These are phyloP conservation scores for Astur gentilis DNA, from an alignment of 2,113 vertebrate genomes.

Conservation along the genomic window DNA sequence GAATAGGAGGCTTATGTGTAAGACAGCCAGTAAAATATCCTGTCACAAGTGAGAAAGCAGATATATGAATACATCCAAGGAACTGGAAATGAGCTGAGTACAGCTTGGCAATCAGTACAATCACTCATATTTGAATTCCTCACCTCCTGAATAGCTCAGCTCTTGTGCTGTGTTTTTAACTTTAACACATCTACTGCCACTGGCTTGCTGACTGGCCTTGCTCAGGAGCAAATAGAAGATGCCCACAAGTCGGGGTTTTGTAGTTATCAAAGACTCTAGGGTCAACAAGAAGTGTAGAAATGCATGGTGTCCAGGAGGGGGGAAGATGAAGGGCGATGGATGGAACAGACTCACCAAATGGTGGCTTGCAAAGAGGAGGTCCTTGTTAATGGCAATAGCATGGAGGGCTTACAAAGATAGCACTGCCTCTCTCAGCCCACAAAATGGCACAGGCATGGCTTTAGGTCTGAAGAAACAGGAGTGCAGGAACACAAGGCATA, in stretches of 20 bases:
- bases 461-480: neutral
- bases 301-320: neutral
- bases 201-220: neutral
- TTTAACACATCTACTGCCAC: neutral
- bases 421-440: neutral
- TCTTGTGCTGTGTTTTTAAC: neutral
- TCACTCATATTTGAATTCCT: neutral
- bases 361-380: neutral
- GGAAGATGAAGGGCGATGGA: neutral
- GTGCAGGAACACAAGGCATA: neutral
- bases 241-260: accelerated
- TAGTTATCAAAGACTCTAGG: neutral
- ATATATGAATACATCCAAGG: neutral
- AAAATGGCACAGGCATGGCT: neutral
- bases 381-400: neutral
- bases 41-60: neutral
- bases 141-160: neutral
- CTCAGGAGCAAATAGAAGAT: neutral
- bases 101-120: neutral
- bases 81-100: neutral
- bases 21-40: slow-evolving; percentile 25
- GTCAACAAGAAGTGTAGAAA: neutral
- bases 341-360: neutral
- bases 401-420: neutral
- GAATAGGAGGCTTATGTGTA: neutral